These are phyloP conservation scores for Drepana arcuata DNA, from an alignment of 1,140 invertebrate species.

Conservation along the genomic window DNA sequence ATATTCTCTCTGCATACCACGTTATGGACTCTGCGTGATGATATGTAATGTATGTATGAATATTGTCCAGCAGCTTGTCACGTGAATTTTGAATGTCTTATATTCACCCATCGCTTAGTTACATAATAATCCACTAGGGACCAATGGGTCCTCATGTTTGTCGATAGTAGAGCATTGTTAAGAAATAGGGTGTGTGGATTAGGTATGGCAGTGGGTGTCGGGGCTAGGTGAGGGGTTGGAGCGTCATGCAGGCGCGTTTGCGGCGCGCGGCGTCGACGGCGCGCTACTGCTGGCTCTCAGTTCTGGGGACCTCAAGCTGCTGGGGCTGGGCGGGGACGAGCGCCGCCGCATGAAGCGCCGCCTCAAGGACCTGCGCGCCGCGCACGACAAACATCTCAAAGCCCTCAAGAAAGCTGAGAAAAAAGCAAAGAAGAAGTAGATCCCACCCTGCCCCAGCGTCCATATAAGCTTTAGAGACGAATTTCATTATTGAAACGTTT, in stretches of 20 bases:
- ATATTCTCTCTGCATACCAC: too few species aligned
- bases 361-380: conserved; percentile 87
- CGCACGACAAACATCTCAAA: conserved; percentile 88
- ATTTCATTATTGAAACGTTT: too few species aligned
- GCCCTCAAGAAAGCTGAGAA: conserved; percentile 86
- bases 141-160: too few species aligned
- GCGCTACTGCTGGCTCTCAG: conserved; percentile 85
- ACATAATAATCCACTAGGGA: too few species aligned
- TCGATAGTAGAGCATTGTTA: too few species aligned
- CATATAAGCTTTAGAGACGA: too few species aligned
- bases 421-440: conserved; percentile 77
- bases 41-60: too few species aligned
- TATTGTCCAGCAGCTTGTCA: too few species aligned
- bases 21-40: too few species aligned
- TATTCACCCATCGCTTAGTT: too few species aligned
- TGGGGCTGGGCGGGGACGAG: conserved; percentile 88
- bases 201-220: conserved; percentile 93
- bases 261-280: conserved; percentile 88
- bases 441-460: background rate
- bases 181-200: too few species aligned
- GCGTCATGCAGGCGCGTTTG: conserved; percentile 86
- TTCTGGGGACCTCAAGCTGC: conserved; percentile 88
- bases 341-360: conserved; percentile 89
- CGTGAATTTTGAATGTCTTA: too few species aligned
- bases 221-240: conserved; percentile 84